Conservation (phyloP, 2,888 invertebrate species). For the Synanthedon formicaeformis region DNA sequence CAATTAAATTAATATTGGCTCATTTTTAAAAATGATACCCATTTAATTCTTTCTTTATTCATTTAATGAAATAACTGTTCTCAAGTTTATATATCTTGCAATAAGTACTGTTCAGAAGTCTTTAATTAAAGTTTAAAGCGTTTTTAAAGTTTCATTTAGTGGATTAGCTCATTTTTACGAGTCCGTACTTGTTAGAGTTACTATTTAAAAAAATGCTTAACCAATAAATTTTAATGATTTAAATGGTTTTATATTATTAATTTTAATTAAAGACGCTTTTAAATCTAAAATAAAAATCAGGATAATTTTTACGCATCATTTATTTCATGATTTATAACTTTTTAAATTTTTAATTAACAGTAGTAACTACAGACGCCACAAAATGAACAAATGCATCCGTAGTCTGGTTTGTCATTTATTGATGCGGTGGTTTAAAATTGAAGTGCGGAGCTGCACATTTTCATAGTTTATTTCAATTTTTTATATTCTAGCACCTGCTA, state of each 20-base stretch:
- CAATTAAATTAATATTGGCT: no score
- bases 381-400: conserved; percentile 32
- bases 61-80: no score
- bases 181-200: conserved; percentile 41
- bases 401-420: conserved; percentile 64
- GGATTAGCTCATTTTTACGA: conserved; percentile 17
- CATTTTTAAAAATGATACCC: no score
- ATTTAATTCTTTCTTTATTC: no score
- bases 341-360: conserved; percentile 4
- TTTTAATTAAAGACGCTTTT: no score
- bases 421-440: conserved; percentile 70
- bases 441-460: conserved; percentile 49
- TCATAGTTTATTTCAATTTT: conserved; percentile 25
- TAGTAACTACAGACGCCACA: conserved; percentile 46
- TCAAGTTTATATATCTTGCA: no score
- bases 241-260: neutral
- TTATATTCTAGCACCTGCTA: conserved; percentile 12
- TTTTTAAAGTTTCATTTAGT: conserved; percentile 11
- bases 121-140: neutral
- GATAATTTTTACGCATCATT: no score
- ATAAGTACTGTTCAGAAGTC: no score
- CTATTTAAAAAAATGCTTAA: conserved; percentile 11
- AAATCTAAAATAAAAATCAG: no score
- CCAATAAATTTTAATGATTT: neutral
- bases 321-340: no score